Evolutionary conservation across 2,113 vertebrate genomes (phyloP).

Genomic region (Alectura lathami): DNA sequence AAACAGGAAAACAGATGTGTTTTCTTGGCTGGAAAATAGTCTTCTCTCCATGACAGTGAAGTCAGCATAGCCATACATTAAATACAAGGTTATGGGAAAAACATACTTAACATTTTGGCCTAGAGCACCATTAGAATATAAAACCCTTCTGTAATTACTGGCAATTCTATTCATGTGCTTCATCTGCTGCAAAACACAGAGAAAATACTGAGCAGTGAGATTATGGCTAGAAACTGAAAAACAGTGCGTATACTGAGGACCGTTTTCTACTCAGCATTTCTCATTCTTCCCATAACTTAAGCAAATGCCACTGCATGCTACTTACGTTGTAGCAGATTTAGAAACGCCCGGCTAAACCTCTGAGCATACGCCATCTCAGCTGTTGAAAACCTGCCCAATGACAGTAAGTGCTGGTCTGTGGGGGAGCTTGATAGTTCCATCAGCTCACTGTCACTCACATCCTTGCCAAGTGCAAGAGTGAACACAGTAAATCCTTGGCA

Average conservation of each 20-base stretch:
- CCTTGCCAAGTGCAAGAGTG: slow-evolving; percentile 75
- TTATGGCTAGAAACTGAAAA: background rate
- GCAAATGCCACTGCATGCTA: background rate
- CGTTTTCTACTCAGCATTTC: background rate
- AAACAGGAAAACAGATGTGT: background rate
- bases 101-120: background rate
- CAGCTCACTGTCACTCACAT: slow-evolving; percentile 67
- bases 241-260: background rate
- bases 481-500: slow-evolving; percentile 85
- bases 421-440: slow-evolving; percentile 79
- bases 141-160: background rate
- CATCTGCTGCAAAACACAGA: background rate
- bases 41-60: background rate
- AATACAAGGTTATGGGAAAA: background rate
- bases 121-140: background rate
- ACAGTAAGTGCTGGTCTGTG: slow-evolving; percentile 81
- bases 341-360: slow-evolving; percentile 81
- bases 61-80: background rate
- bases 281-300: background rate
- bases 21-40: background rate
- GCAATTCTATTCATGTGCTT: background rate
- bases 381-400: slow-evolving; percentile 52
- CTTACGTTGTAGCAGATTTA: slow-evolving; percentile 84
- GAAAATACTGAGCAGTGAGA: background rate
- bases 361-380: slow-evolving; percentile 75